These are phyloP conservation scores for Ecliptopera silaceata DNA, from an alignment of 2,888 invertebrate species.

Conservation along the genomic window DNA sequence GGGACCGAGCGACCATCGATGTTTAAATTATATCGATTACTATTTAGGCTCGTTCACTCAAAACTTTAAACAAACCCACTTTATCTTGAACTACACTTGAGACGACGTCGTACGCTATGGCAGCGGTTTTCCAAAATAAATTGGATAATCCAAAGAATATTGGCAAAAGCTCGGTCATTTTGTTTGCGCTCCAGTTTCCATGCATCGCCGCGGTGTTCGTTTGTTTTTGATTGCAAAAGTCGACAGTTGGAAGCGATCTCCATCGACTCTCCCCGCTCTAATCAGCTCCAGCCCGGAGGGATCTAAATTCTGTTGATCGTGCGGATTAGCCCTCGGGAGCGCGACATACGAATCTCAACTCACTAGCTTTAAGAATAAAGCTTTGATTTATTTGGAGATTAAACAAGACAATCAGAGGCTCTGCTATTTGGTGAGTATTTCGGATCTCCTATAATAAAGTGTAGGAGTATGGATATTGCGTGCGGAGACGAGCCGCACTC, in stretches of 20 bases:
- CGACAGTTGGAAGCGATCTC: constrained; percentile 6
- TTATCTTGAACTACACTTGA: too few relatives aligned
- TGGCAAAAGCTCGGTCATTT: too few relatives aligned
- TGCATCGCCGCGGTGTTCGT: neutral
- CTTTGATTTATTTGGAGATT: constrained; percentile 12
- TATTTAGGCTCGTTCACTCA: neutral
- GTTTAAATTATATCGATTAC: neutral
- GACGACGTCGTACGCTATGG: too few relatives aligned
- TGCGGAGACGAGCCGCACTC: neutral
- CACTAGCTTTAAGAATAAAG: constrained; percentile 8
- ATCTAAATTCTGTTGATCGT: constrained; percentile 35
- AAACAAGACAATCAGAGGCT: constrained; percentile 27
- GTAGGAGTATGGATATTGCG: constrained; percentile 13
- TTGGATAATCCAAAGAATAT: too few relatives aligned
- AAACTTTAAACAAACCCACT: too few relatives aligned
- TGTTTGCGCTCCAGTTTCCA: neutral
- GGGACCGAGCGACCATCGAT: neutral
- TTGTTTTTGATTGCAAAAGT: neutral
- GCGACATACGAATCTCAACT: constrained; percentile 14
- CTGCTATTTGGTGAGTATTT: constrained; percentile 32
- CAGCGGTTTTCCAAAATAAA: too few relatives aligned
- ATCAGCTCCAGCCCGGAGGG: constrained; percentile 1
- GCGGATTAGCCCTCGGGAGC: constrained; percentile 33
- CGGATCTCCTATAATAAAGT: constrained; percentile 34
- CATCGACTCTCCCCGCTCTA: constrained; percentile 6